Evolutionary conservation across 2,888 invertebrate genomes (phyloP).

Genomic region (Pandemis cinnamomeana): DNA sequence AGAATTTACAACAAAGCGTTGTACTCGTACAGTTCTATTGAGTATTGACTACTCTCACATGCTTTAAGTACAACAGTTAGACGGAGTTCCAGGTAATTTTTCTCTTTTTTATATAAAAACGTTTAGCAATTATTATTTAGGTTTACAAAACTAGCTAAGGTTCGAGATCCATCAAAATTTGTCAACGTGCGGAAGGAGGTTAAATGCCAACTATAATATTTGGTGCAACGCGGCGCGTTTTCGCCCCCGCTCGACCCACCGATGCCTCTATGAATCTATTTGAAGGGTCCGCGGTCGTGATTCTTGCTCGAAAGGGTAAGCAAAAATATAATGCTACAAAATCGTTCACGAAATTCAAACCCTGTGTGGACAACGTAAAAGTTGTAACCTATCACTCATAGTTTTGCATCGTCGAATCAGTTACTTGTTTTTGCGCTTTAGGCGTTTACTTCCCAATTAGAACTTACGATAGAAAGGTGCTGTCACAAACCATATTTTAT

Average conservation of each 20-base stretch:
- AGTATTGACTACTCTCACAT: too few relatives aligned
- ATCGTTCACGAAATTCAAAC: neutral
- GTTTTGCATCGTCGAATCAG: neutral
- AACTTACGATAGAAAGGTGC: too few relatives aligned
- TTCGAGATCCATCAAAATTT: conserved; percentile 17
- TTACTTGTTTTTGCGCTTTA: neutral
- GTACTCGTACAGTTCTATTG: neutral
- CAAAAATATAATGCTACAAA: neutral
- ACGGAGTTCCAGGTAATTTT: too few relatives aligned
- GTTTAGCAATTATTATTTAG: neutral
- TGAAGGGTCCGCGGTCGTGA: neutral
- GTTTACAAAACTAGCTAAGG: neutral
- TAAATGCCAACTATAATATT: conserved; percentile 2
- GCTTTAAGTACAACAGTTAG: too few relatives aligned
- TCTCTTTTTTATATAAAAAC: neutral
- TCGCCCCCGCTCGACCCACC: neutral
- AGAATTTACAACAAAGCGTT: neutral
- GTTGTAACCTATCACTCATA: neutral
- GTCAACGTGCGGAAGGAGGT: neutral
- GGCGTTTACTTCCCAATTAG: neutral
- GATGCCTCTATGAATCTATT: conserved; percentile 8
- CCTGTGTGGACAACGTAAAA: neutral
- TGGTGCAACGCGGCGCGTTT: neutral
- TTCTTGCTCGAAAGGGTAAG: neutral
- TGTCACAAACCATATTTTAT: too few relatives aligned